Evolutionary conservation across 2,113 vertebrate genomes (phyloP).

Genomic region (Neodon shergylaensis): DNA sequence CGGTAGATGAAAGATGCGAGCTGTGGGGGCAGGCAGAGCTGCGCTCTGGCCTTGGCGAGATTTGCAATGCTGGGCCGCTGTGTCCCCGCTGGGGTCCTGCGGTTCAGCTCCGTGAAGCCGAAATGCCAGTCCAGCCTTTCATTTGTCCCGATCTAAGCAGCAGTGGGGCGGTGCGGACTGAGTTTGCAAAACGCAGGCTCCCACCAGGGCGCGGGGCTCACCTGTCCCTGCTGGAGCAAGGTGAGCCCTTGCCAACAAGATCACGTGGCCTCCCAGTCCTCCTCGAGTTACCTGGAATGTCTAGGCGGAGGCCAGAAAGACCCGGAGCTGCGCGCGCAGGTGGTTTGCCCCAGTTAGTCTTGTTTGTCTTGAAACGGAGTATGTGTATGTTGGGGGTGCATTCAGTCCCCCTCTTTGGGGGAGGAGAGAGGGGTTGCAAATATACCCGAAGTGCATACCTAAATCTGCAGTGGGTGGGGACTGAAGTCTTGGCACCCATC

Average conservation of each 20-base stretch:
- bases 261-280: constrained; percentile 67
- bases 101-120: constrained; percentile 51
- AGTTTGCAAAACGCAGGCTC: not conserved
- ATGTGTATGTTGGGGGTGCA: not conserved
- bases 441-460: constrained; percentile 44
- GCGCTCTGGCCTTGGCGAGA: not conserved
- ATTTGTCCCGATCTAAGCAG: constrained; percentile 57
- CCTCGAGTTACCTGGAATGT: constrained; percentile 82
- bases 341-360: constrained; percentile 3
- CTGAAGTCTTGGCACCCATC: not conserved
- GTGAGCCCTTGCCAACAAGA: constrained; percentile 42
- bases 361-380: constrained; percentile 40
- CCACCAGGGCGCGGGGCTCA: constrained; percentile 24
- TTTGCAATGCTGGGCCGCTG: not conserved
- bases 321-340: not conserved
- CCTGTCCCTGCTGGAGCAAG: constrained; percentile 64
- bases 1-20: not conserved
- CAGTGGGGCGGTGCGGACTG: constrained; percentile 5
- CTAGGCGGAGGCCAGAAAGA: not conserved
- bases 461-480: constrained; percentile 25
- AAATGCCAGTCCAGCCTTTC: constrained; percentile 41
- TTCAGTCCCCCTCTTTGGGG: not conserved
- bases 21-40: not conserved
- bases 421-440: not conserved
- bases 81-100: not conserved